A percentile compares a stretch with the other conserved stretches of the same genome.
Conservation (phyloP, 1,140 invertebrate genomes). For the Zaprionus capensis region DNA sequence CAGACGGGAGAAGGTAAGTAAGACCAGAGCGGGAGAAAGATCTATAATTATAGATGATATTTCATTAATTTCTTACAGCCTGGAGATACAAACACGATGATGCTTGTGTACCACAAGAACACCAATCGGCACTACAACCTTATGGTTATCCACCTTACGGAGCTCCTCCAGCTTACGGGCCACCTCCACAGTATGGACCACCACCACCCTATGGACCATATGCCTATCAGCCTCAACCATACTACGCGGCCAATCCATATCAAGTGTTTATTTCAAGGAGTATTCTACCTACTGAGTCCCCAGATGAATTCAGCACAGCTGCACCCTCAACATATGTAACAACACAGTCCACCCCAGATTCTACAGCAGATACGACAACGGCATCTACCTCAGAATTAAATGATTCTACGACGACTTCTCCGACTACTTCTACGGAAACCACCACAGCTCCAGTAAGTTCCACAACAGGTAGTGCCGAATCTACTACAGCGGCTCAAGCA, state of each 20-base stretch:
- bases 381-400: not conserved
- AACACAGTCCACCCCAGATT: not conserved
- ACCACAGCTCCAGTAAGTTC: not conserved
- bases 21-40: not conserved
- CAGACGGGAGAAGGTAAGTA: constrained; percentile 22
- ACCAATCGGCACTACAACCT: not conserved
- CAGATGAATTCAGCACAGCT: not conserved
- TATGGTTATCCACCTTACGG: constrained; percentile 4
- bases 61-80: not conserved
- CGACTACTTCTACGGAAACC: not conserved
- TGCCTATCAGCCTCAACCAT: not conserved
- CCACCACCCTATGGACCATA: constrained; percentile 12
- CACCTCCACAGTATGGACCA: not conserved
- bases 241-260: constrained; percentile 15
- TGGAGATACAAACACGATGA: constrained; percentile 15
- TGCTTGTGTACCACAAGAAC: not conserved
- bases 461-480: not conserved
- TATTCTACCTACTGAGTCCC: constrained; percentile 19
- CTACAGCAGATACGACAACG: constrained; percentile 4
- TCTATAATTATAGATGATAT: not conserved
- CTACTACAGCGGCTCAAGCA: not conserved
- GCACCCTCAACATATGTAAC: not conserved
- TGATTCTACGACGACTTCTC: not conserved
- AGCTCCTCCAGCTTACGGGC: not conserved
- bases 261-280: constrained; percentile 12